Base-by-base conservation (phyloP, 2,797 vertebrate species). In the Spea hammondii region DNA sequence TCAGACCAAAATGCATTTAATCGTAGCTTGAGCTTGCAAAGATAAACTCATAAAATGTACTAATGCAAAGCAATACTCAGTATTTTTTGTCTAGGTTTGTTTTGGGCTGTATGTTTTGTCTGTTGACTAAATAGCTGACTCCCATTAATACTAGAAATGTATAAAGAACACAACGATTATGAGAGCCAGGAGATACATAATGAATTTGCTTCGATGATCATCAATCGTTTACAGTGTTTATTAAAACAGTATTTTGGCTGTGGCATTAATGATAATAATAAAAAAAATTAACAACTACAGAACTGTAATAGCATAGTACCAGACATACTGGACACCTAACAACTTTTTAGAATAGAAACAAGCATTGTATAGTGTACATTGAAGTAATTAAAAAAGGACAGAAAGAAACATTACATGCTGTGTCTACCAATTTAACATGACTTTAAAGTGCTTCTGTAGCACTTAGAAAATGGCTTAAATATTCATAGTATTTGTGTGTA, bases 21-120 rank as follows among this genome's bases (percentile, higher is more conserved):
- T 17, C 17, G 17, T 1, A 17, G 55, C 9, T 57, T 57, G 55
- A 57, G 5, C n/a, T 57, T 57, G 55, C 2, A 57, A 57, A 57
- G 55, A 53, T 13, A 57, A 57, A 2, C 10, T 57, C 5, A 12
- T 57, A 12, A 13, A 57, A 57, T 13, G 55, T 17, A 13, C 10
- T 13, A 57, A 57, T 57, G 5, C 2, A 57, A 57, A 57, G 10
- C 55, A 13, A 57, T 13, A 13, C 7, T 10, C 7, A 13, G 9
- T 57, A 57, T 57, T 49, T 76, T 17, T 57, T 66, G 8, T 54
- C 5, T 9, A 10, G 73, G 32, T 68, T 76, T 76, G 48, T 76
- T 68, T 47, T 65, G 17, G 12, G 46, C 13, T 57, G 50, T 57
- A n/a, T 69, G 13, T 60, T 68, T 76, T 59, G 74, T 12, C 65